Evolutionary conservation across 2,888 invertebrate species (phyloP), one percentile per base, ranked within the genome.

Genomic region (Cristatella mucedo): DNA sequence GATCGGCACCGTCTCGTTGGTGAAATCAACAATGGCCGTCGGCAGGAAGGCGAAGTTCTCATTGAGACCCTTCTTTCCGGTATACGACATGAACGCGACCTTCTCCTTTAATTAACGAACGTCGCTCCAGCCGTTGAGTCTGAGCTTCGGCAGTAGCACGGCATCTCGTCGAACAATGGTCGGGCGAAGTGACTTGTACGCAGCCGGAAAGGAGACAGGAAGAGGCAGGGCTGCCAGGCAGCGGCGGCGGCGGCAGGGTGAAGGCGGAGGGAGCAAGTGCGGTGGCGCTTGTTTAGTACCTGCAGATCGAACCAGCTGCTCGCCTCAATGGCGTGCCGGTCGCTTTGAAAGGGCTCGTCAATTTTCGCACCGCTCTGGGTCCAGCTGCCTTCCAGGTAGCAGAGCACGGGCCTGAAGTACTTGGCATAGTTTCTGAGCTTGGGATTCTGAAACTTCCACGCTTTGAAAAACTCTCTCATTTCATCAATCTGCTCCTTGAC

Each of bases 41-140:
- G 54, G 54, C 3, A 54, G 44, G 43, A 49, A 54, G n/a, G 51
- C 50, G 31, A 44, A 53, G 42, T 54, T 54, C 39, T 54, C 54
- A 4, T 44, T 22, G 13, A 41, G 44, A 38, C 46, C 45, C 33
- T 53, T 54, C n/a, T 48, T 40, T 11, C 54, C 54, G 9, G 51
- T 46, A 31, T 51, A 52, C 3, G 52, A 46, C 1, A 49, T 48
- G 43, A 45, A 54, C 11, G 51, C 42, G 6, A 53, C 31, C 41
- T 44, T 43, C 11, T 47, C 33, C 33, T 43, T 29, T 3, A 41
- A 30, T 26, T 26, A 11, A 11, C n/a, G 9, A n/a, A n/a, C n/a
- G n/a, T n/a, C n/a, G n/a, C n/a, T n/a, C n/a, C n/a, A n/a, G n/a
- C n/a, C n/a, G n/a, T n/a, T n/a, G n/a, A n/a, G n/a, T n/a, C n/a